Evolutionary conservation across 2,797 vertebrate species (phyloP).

Genomic region (Dallia pectoralis): DNA sequence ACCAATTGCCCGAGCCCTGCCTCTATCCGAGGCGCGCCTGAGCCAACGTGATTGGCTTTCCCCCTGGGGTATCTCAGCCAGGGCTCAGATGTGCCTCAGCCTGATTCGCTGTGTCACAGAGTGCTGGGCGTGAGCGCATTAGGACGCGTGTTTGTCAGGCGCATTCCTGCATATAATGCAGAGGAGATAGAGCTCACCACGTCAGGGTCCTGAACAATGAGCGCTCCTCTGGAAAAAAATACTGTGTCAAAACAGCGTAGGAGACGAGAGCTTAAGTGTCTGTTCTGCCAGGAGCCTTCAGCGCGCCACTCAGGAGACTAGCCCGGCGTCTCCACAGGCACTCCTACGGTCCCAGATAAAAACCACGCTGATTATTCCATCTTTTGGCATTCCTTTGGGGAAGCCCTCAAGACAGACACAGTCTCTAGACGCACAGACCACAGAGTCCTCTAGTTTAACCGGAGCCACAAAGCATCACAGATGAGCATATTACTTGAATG

Average conservation of each 20-base stretch:
- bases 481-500: background rate
- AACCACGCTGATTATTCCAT: no score
- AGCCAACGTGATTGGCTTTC: constrained; percentile 22
- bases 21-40: background rate
- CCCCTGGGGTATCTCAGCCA: constrained; percentile 56
- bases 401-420: background rate
- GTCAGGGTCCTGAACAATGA: constrained; percentile 18
- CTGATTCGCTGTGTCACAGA: constrained; percentile 67
- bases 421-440: background rate
- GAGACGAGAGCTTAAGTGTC: constrained; percentile 37
- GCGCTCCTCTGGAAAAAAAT: background rate
- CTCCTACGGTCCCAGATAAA: no score
- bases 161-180: constrained; percentile 18
- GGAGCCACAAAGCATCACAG: background rate
- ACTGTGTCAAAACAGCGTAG: background rate
- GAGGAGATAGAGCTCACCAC: constrained; percentile 4
- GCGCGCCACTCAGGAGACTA: background rate
- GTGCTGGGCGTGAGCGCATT: constrained; percentile 16
- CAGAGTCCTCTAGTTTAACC: background rate
- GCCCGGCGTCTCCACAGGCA: background rate
- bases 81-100: constrained; percentile 54
- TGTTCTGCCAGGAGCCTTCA: background rate
- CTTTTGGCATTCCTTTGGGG: no score
- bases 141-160: constrained; percentile 23
- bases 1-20: constrained; percentile 1